Percentiles rank a stretch among this genome's conserved stretches.
These are phyloP conservation scores for Phoxinus phoxinus DNA, from an alignment of 2,113 vertebrate genomes.

Conservation along the genomic window DNA sequence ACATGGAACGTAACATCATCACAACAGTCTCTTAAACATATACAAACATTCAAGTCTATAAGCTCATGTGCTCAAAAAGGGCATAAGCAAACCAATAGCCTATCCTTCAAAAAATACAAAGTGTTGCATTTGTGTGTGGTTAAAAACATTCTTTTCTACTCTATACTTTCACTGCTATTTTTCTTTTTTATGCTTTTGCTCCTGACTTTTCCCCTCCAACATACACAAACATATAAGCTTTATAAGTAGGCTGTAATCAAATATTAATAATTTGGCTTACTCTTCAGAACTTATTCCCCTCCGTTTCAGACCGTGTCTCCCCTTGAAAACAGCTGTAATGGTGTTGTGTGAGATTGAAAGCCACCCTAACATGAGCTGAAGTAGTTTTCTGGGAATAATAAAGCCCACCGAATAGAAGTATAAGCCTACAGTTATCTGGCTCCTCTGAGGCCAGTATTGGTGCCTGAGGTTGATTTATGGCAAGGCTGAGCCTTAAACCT, in stretches of 20 bases:
- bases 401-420: conserved; percentile 26
- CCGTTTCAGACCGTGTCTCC: background rate
- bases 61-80: too few relatives aligned
- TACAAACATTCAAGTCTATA: too few relatives aligned
- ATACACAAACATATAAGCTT: background rate
- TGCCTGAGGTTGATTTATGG: conserved; percentile 48
- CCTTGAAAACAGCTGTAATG: background rate
- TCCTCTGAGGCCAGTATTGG: conserved; percentile 24
- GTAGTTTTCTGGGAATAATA: conserved; percentile 44
- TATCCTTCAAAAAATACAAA: too few relatives aligned
- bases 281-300: background rate
- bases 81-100: too few relatives aligned
- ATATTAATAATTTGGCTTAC: background rate
- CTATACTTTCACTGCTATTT: background rate
- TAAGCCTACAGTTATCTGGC: conserved; percentile 26
- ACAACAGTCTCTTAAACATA: too few relatives aligned
- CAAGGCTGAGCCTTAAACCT: conserved; percentile 30
- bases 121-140: too few relatives aligned
- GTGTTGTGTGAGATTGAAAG: conserved; percentile 24
- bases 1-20: too few relatives aligned
- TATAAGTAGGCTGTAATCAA: background rate
- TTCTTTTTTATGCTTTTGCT: background rate
- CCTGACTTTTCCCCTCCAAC: background rate
- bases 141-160: background rate
- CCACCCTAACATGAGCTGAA: conserved; percentile 23